Conservation (phyloP, 2,888 invertebrate genomes). For the Clistopyga incitator region DNA sequence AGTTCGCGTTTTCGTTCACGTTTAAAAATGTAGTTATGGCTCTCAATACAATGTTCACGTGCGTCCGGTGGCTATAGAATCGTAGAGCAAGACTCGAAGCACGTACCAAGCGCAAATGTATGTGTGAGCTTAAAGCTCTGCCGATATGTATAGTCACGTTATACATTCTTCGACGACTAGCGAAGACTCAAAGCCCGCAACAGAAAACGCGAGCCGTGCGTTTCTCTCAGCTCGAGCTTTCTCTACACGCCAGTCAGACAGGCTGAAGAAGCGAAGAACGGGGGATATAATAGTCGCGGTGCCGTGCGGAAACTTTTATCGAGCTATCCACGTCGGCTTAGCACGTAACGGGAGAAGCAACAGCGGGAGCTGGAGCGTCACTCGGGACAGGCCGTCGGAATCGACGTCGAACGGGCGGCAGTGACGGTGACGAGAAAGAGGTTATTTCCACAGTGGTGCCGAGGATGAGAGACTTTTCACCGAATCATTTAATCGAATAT, state of each 20-base stretch:
- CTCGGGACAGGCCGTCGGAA: constrained; percentile 30
- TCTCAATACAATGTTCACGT: constrained; percentile 51
- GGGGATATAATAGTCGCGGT: constrained; percentile 56
- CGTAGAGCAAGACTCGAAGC: constrained; percentile 37
- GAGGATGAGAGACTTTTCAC: constrained; percentile 19
- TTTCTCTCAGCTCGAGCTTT: not conserved
- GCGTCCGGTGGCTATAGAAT: constrained; percentile 35
- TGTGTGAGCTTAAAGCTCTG: constrained; percentile 7
- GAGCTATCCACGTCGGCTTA: constrained; percentile 62
- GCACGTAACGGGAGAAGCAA: constrained; percentile 49
- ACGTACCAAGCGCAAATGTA: constrained; percentile 36
- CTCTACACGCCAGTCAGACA: constrained; percentile 34
- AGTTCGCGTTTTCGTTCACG: constrained; percentile 24
- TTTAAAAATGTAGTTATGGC: constrained; percentile 42
- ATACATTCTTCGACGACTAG: constrained; percentile 9
- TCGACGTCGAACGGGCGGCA: constrained; percentile 41
- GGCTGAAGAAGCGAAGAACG: constrained; percentile 21
- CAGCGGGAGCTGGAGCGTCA: constrained; percentile 14
- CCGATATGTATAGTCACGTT: not conserved
- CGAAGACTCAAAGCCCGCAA: constrained; percentile 45
- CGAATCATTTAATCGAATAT: constrained; percentile 64
- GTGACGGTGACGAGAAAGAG: constrained; percentile 42
- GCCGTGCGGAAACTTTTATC: constrained; percentile 64
- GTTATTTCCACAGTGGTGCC: not conserved
- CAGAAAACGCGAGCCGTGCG: not conserved